Evolutionary conservation across 2,113 vertebrate genomes (phyloP).

Genomic region (Sorex araneus): DNA sequence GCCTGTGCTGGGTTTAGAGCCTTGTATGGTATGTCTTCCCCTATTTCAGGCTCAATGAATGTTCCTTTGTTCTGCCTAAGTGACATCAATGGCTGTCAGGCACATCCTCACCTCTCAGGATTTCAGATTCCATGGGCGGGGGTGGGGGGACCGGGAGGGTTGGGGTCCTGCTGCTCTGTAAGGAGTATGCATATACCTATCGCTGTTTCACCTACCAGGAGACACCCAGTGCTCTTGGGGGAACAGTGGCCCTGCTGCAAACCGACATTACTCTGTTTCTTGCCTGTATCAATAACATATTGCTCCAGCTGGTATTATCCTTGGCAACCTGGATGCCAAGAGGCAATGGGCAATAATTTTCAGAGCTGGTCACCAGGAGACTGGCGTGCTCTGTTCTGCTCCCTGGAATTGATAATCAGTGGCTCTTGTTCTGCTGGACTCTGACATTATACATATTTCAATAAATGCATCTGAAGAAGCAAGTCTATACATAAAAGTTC

Average conservation of each 20-base stretch:
- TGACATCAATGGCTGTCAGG: not conserved
- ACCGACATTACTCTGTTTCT: not conserved
- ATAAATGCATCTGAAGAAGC: not conserved
- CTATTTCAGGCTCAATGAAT: not conserved
- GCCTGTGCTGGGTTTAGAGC: not conserved
- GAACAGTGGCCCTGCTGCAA: not conserved
- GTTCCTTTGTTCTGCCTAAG: not conserved
- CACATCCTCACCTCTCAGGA: not conserved
- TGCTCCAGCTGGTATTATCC: not conserved
- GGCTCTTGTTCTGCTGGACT: not conserved
- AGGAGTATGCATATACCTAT: not conserved
- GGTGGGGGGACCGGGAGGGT: not conserved
- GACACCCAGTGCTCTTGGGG: not conserved
- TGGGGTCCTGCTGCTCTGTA: not conserved
- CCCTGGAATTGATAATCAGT: not conserved
- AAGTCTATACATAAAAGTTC: not conserved
- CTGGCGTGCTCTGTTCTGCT: not conserved
- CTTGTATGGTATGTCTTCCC: not conserved
- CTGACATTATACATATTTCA: conserved; percentile 20
- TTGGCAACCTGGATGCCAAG: not conserved
- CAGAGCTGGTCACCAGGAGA: not conserved
- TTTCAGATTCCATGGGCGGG: not conserved
- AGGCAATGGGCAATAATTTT: not conserved
- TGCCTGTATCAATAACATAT: not conserved
- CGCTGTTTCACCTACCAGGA: not conserved